Conservation (phyloP, 2,888 invertebrate genomes). For the Heliconius sara region DNA sequence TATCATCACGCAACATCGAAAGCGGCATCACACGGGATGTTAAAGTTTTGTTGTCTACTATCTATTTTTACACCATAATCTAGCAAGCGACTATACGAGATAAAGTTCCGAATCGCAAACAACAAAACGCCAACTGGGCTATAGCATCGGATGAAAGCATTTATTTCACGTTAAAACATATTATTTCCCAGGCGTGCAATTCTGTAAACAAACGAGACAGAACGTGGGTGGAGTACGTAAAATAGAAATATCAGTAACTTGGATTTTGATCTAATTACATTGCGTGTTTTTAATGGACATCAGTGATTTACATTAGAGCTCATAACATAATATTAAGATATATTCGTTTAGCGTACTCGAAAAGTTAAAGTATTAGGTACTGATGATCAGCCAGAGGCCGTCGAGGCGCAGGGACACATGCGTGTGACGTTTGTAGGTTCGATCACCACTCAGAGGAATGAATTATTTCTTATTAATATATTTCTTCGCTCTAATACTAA, state of each 20-base stretch:
- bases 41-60: slow-evolving; percentile 73
- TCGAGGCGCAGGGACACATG: too few species aligned
- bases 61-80: slow-evolving; percentile 78
- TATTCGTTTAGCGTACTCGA: neutral
- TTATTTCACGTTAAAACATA: slow-evolving; percentile 71
- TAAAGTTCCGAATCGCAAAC: slow-evolving; percentile 71
- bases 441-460: too few species aligned
- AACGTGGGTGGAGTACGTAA: slow-evolving; percentile 66
- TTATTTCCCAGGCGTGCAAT: slow-evolving; percentile 65
- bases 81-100: slow-evolving; percentile 80
- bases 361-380: too few species aligned
- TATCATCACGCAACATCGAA: slow-evolving; percentile 27
- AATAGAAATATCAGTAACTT: slow-evolving; percentile 66
- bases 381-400: too few species aligned
- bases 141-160: slow-evolving; percentile 66
- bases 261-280: slow-evolving; percentile 50
- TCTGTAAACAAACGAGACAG: slow-evolving; percentile 75
- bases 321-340: neutral
- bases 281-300: slow-evolving; percentile 26
- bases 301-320: slow-evolving; percentile 1
- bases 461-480: too few species aligned
- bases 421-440: too few species aligned
- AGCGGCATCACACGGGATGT: slow-evolving; percentile 51
- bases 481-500: too few species aligned
- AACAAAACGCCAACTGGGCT: slow-evolving; percentile 71